A percentile compares a stretch with the other conserved stretches of the same genome.
Conservation (phyloP, 2,888 invertebrate species). For the Phalera bucephala region DNA sequence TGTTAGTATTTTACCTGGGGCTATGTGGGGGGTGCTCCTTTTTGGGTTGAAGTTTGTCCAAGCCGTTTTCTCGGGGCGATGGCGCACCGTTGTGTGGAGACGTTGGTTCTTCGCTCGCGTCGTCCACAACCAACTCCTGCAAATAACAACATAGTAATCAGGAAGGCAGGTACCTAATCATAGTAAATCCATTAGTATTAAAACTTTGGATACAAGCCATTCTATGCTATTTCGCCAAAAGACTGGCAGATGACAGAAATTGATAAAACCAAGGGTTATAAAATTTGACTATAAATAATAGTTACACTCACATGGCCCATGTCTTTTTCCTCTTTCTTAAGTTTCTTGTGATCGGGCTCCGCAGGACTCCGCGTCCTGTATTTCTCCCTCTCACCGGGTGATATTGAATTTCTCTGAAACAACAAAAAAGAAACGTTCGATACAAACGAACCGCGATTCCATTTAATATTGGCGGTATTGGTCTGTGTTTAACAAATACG, state of each 20-base stretch:
- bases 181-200: too few species aligned
- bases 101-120: constrained; percentile 94
- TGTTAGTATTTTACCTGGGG: constrained; percentile 82
- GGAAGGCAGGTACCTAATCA: too few species aligned
- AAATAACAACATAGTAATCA: constrained; percentile 69
- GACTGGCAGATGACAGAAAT: too few species aligned
- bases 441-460: constrained; percentile 39
- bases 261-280: too few species aligned
- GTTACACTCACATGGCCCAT: constrained; percentile 90
- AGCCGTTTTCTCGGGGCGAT: constrained; percentile 93
- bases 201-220: too few species aligned
- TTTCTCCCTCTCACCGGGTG: constrained; percentile 92
- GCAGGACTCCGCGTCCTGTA: constrained; percentile 91
- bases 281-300: too few species aligned
- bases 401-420: constrained; percentile 92
- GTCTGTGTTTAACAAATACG: constrained; percentile 68
- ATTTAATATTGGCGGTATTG: constrained; percentile 50
- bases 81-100: constrained; percentile 94
- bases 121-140: constrained; percentile 97
- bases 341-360: constrained; percentile 87
- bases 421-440: constrained; percentile 40
- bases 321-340: constrained; percentile 93
- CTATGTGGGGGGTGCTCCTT: constrained; percentile 91
- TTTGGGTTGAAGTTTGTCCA: constrained; percentile 90
- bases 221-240: too few species aligned